phyloP scores from a whole-genome alignment of 2,113 vertebrate genomes.

The Neogobius melanostomus region DNA sequence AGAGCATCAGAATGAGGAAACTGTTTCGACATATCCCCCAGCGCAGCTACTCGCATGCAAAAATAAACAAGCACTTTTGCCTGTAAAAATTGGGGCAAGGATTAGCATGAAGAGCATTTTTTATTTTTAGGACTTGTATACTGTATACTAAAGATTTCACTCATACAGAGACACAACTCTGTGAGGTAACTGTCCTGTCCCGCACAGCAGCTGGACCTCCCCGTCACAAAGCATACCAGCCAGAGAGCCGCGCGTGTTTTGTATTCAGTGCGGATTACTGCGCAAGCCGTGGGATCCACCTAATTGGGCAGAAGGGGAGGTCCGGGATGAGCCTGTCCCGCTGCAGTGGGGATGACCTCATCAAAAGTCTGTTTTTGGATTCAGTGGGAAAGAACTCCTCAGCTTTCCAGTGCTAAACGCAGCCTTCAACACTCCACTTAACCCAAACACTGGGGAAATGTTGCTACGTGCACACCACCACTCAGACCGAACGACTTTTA shows the following conservation, averaged over 20 bases:
- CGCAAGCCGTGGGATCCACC: constrained; percentile 19
- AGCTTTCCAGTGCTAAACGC: constrained; percentile 13
- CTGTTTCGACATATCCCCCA: too few relatives aligned
- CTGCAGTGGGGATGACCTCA: constrained; percentile 46
- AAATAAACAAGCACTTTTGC: too few relatives aligned
- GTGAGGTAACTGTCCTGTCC: neutral
- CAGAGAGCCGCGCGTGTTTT: constrained; percentile 8
- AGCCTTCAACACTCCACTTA: constrained; percentile 46
- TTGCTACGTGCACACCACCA: constrained; percentile 51
- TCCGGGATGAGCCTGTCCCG: constrained; percentile 22
- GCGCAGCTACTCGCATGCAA: too few relatives aligned
- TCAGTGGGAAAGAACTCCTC: constrained; percentile 15
- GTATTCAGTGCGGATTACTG: constrained; percentile 33
- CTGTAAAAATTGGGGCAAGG: too few relatives aligned
- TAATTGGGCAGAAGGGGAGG: constrained; percentile 21
- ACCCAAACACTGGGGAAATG: constrained; percentile 54
- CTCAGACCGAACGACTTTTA: constrained; percentile 62
- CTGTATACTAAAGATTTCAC: too few relatives aligned
- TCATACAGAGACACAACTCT: too few relatives aligned
- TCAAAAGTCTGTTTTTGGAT: constrained; percentile 12
- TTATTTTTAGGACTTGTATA: too few relatives aligned
- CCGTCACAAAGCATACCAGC: constrained; percentile 19
- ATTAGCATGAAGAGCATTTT: too few relatives aligned
- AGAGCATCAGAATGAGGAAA: too few relatives aligned
- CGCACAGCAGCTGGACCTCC: constrained; percentile 1